Base-by-base conservation (phyloP, 2,888 invertebrate genomes). In the Dioctria rufipes region DNA sequence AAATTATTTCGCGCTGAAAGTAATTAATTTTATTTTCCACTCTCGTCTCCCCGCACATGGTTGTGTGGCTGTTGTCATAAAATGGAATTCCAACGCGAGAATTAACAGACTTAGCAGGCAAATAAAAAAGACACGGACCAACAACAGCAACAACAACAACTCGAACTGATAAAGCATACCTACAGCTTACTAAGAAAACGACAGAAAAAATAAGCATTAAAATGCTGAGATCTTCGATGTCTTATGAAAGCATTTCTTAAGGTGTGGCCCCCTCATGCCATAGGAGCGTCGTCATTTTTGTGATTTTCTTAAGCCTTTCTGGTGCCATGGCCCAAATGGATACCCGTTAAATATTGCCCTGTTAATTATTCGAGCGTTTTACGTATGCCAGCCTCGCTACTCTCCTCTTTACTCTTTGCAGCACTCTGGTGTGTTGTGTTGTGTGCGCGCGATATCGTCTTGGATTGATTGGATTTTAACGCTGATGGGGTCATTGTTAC, bases 181-280 rank as follows among this genome's bases (percentile, higher is more conserved):
- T 73, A 60, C 73, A 73, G 73, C 73, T 73, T 77, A 77, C 77
- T 63, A 77, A 77, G 77, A 77, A 63, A 77, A 77, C 58, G 58
- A 42, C 9, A 42, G 63, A 77, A 77, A 77, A 77, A 61, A 63
- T 8, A 9, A 61, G 46, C 61, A 63, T 43, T 63, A 77, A 77
- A 77, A 77, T 63, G 77, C 54, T 63, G 63, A 77, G 77, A 77
- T 77, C 77, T 77, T 77, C 77, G 77, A 63, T 63, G 77, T 77
- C 77, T 77, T 77, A 77, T 77, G 77, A 61, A 77, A 77, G 77
- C 77, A 63, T 77, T 77, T 77, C 77, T 77, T 77, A 77, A 77
- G 77, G 77, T 77, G 77, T 77, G 77, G 77, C 77, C 77, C 77
- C 61, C 49, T 77, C 63, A 63, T 61, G 63, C 63, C 63, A 63